Conservation (phyloP, 2,113 vertebrate species). For the Phrynocephalus versicolor region DNA sequence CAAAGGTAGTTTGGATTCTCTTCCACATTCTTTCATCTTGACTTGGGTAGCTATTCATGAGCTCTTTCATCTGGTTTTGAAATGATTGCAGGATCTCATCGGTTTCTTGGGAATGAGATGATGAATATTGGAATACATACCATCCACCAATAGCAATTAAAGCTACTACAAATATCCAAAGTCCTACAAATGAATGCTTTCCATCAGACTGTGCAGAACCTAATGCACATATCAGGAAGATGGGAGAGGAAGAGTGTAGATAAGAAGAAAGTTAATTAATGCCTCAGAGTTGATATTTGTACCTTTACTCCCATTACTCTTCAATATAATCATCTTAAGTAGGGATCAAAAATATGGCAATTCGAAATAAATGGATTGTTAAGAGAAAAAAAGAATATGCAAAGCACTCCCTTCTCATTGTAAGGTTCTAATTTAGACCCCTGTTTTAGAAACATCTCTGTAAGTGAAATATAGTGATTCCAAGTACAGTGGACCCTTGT, state of each 20-base stretch:
- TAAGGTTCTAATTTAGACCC: neutral
- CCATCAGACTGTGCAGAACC: slow-evolving; percentile 23
- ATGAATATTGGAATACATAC: slow-evolving; percentile 8
- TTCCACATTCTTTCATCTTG: slow-evolving; percentile 86
- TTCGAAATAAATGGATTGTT: neutral
- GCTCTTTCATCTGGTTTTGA: slow-evolving; percentile 71
- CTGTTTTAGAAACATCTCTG: neutral
- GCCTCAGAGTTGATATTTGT: slow-evolving; percentile 15
- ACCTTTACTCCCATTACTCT: neutral
- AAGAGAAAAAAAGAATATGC: neutral
- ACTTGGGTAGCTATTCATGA: slow-evolving; percentile 75
- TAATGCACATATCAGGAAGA: slow-evolving; percentile 24
- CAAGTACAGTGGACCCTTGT: neutral
- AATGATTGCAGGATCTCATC: slow-evolving; percentile 63
- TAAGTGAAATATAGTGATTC: neutral
- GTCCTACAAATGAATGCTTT: slow-evolving; percentile 4
- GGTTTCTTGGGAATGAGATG: slow-evolving; percentile 25
- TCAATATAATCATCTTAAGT: slow-evolving; percentile 8
- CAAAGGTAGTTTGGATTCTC: slow-evolving; percentile 78
- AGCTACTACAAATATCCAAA: neutral
- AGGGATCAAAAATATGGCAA: neutral
- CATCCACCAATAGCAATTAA: neutral
- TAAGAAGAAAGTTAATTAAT: slow-evolving; percentile 7
- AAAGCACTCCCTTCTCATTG: neutral
- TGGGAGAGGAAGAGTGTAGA: slow-evolving; percentile 9